Base-by-base conservation (phyloP, 2,888 invertebrate species). In the Drosophila merina region DNA sequence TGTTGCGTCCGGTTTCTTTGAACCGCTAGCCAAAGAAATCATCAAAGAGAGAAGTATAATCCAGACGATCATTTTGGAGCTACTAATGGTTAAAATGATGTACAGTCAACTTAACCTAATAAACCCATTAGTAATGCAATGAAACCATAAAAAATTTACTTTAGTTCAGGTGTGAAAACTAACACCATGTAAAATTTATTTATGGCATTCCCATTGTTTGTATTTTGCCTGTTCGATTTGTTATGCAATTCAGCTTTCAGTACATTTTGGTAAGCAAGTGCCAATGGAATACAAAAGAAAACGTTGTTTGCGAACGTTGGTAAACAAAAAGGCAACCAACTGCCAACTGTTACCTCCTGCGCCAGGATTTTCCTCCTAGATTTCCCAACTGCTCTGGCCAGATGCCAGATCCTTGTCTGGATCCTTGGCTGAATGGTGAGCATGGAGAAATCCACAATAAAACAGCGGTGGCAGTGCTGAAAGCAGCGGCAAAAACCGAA, bases 251-350 rank as follows among this genome's bases (percentile, higher is more conserved):
- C 58, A 36, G 48, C 28, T 14, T n/a, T 10, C 10, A 12, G 59
- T 75, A 67, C 75, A 72, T 66, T 69, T 63, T 69, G 47, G 52
- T 69, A 59, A 67, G 72, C 68, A 63, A 75, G 79, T 72, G 64
- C 70, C 55, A 64, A 42, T 44, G 49, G 72, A 42, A 42, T 31
- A 55, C 52, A 72, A 73, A 68, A 54, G 36, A 54, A 38, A 54
- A 70, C 9, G 40, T 57, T 62, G 66, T 64, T 72, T 72, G 82
- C 72, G 59, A 72, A 74, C 60, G 62, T 79, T 74, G 68, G 81
- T 86, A 86, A 88, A 79, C 70, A 79, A 76, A 88, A 70, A 42
- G 59, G 33, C 52, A 70, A 59, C 56, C 57, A 59, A 66, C 58
- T 76, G 64, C 63, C 77, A 63, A 44, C 40, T 60, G 40, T 48